A percentile compares a stretch with the other conserved stretches of the same genome.
These are phyloP conservation scores for Homarus americanus DNA, from an alignment of 1,140 invertebrate species.

Conservation along the genomic window DNA sequence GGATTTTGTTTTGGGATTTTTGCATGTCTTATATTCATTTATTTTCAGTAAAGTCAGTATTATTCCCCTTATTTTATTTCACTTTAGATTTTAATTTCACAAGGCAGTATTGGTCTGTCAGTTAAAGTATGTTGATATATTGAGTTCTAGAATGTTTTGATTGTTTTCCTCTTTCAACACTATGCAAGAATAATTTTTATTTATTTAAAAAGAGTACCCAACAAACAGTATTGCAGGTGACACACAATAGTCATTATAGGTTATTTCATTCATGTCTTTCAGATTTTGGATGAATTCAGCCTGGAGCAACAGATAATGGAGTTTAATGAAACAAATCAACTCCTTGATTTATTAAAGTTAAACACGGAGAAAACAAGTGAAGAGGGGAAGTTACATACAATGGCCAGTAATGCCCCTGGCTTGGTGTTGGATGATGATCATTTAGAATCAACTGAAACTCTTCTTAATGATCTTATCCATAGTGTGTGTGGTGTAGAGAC, in stretches of 20 bases:
- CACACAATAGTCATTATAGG: constrained; percentile 27
- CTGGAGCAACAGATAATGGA: constrained; percentile 22
- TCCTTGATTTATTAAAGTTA: not conserved
- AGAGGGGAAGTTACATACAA: not conserved
- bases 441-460: not conserved
- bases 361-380: not conserved
- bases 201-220: not conserved
- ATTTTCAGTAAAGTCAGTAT: too few relatives aligned
- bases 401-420: not conserved
- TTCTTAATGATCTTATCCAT: constrained; percentile 9
- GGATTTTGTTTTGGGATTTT: too few relatives aligned
- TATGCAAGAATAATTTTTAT: not conserved
- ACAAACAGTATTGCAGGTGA: not conserved
- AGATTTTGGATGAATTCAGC: constrained; percentile 54
- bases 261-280: constrained; percentile 35
- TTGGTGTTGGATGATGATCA: not conserved
- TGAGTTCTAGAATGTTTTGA: not conserved
- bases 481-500: not conserved
- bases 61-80: too few relatives aligned
- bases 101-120: too few relatives aligned
- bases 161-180: not conserved
- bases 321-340: constrained; percentile 9
- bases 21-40: too few relatives aligned
- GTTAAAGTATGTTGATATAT: not conserved
- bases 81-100: too few relatives aligned